Percentiles rank a stretch among this genome's conserved stretches.
Conservation (phyloP, 2,113 vertebrate species). For the Poeciliopsis prolifica region DNA sequence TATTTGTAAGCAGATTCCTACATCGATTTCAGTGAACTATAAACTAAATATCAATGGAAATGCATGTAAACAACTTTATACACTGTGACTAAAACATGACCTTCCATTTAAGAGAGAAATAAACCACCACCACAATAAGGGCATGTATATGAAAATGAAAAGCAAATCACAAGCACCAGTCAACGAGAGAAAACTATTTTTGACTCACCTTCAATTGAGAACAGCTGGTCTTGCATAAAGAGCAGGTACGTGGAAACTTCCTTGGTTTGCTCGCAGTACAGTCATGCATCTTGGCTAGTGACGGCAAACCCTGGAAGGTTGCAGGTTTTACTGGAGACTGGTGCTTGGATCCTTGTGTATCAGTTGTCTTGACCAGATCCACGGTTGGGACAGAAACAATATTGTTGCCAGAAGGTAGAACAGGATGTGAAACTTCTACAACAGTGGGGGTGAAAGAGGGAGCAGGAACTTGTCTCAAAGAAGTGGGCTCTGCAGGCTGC, state of each 20-base stretch:
- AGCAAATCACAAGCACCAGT: not conserved
- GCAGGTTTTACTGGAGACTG: not conserved
- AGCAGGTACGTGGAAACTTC: conserved; percentile 96
- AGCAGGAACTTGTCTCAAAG: not conserved
- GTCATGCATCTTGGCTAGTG: conserved; percentile 92
- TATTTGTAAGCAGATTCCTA: not conserved
- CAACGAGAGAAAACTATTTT: conserved; percentile 12
- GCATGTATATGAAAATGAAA: no score
- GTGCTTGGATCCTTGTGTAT: not conserved
- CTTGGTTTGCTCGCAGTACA: conserved; percentile 90
- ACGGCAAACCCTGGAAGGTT: conserved; percentile 81
- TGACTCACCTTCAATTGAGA: conserved; percentile 93
- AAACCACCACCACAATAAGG: no score
- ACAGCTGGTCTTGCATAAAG: conserved; percentile 95
- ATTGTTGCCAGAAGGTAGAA: not conserved
- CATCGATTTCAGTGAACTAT: not conserved
- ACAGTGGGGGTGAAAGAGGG: not conserved
- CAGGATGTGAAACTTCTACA: not conserved
- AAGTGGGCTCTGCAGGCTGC: conserved; percentile 20
- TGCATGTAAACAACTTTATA: not conserved
- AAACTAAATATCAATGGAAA: not conserved
- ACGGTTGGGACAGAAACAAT: not conserved
- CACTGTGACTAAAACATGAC: no score
- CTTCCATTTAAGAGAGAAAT: not conserved
- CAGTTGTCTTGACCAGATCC: not conserved